Conservation (phyloP, 2,113 vertebrate species). For the Leucoraja erinaceus region DNA sequence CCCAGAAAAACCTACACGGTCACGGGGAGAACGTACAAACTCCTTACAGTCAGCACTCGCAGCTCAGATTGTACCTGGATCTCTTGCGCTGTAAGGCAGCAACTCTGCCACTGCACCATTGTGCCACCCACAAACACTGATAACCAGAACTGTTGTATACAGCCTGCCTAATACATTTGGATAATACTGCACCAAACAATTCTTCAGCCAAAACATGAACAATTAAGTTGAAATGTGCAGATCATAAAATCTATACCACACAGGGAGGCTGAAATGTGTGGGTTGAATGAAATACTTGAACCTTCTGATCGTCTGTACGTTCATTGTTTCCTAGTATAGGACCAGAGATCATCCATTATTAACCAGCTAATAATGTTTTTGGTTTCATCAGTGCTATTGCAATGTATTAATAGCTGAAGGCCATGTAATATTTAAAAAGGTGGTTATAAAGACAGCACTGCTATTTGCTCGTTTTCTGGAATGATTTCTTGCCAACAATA, state of each 20-base stretch:
- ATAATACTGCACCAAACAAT: no score
- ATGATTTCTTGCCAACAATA: background rate
- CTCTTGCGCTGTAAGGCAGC: no score
- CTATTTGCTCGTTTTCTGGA: background rate
- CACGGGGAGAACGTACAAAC: no score
- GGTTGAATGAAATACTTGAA: background rate
- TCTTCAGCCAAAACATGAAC: background rate
- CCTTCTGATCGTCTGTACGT: background rate
- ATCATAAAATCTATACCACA: background rate
- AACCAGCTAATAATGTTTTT: background rate
- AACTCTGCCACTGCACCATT: no score
- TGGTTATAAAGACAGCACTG: background rate
- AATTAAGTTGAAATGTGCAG: background rate
- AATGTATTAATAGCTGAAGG: background rate
- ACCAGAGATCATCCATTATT: background rate
- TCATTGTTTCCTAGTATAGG: background rate
- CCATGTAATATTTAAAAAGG: constrained; percentile 7
- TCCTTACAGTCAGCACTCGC: no score
- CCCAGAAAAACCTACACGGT: no score
- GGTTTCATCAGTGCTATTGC: constrained; percentile 7
- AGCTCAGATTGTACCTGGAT: no score
- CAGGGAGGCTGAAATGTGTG: background rate
- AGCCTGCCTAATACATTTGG: no score
- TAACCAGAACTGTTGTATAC: no score
- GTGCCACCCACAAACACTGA: no score